A percentile compares a stretch with the other conserved stretches of the same genome.
phyloP scores from a whole-genome alignment of 23 tunicate genomes.

The Ciona savignyi region DNA sequence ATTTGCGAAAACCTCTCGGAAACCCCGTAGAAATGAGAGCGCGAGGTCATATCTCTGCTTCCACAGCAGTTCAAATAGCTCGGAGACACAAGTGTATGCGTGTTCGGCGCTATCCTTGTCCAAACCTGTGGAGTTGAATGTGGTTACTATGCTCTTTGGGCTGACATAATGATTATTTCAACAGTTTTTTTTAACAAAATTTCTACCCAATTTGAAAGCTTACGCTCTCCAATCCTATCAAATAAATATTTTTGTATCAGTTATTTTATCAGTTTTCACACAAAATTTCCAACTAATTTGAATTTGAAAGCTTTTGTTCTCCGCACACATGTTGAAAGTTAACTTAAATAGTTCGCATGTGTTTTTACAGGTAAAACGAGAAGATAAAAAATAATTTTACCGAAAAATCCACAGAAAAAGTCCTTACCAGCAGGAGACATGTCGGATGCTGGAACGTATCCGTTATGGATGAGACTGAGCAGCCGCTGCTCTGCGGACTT shows the following conservation, averaged over 20 bases:
- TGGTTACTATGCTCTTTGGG: no score
- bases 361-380: no score
- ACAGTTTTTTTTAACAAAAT: not conserved
- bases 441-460: constrained; percentile 86
- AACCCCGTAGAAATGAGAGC: constrained; percentile 82
- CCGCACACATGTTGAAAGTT: no score
- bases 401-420: no score
- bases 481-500: constrained; percentile 63
- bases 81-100: constrained; percentile 81
- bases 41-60: constrained; percentile 85
- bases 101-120: constrained; percentile 88
- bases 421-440: constrained; percentile 81
- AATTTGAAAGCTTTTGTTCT: not conserved
- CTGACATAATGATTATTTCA: no score
- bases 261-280: not conserved
- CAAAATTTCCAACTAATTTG: not conserved
- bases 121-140: constrained; percentile 59
- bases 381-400: no score
- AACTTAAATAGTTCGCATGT: no score
- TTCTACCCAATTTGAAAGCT: no score
- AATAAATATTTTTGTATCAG: not conserved
- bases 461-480: constrained; percentile 66
- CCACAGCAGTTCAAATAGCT: constrained; percentile 76
- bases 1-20: constrained; percentile 87
- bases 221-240: no score